Base-by-base conservation (phyloP, 1,140 invertebrate genomes). In the Brachionus calyciflorus region DNA sequence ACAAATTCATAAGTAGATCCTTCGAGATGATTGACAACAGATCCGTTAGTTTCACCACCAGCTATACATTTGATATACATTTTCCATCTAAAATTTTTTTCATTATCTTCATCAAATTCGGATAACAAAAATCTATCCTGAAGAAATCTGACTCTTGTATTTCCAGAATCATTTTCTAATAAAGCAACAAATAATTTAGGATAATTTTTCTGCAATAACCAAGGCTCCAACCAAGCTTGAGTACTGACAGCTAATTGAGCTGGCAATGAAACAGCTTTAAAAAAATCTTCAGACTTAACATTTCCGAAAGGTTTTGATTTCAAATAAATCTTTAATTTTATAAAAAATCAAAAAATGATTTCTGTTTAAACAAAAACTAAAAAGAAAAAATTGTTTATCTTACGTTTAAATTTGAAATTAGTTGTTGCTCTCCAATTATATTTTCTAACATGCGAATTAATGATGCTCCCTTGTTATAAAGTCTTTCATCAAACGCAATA, bases 11-110 rank as follows among this genome's bases (percentile, higher is more conserved):
- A 12, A 24, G 51, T 30, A 1, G 21, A 3, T 49, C 69, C 69
- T 2, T n/a, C 21, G 1, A 73, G 30, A 30, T 73, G 44, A 21
- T 73, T 17, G 30, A 17, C 26, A 21, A 30, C 44, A 9, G 14
- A 41, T n/a, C 33, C 33, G 3, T 24, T 24, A 30, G 9, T 9
- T 21, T 73, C 26, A 14, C 69, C 69, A 7, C 69, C 69, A 40
- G 69, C 69, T 73, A 19, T 49, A 40, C 73, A 76, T 48, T 76
- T 33, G 7, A 76, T 17, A 60, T 55, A 24, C 55, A 76, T 60
- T 24, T 44, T 55, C 73, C 73, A 76, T 40, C 19, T 44, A 28
- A 26, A 51, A 12, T 24, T 49, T 0, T 1, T 9, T 1, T 21
- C 1, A 19, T 41, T 33, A 19, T 73, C 69, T 73, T 73, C 46